A percentile compares a stretch with the other conserved stretches of the same genome.
Evolutionary conservation across 2,797 vertebrate genomes (phyloP).

Genomic region (Hafferia zeledoni): DNA sequence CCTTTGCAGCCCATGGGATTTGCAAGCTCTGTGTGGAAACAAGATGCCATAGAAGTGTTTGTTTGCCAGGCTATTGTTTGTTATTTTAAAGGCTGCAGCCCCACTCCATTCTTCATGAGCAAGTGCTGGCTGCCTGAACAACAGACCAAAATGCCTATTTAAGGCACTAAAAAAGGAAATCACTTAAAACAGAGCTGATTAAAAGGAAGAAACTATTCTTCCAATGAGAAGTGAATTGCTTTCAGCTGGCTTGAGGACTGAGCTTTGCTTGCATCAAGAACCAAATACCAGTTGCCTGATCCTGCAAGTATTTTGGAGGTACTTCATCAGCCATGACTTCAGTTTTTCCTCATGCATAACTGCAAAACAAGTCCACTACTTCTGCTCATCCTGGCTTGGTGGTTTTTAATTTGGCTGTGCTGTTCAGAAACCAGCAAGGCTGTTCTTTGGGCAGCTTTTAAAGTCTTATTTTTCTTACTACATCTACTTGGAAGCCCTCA

Average conservation of each 20-base stretch:
- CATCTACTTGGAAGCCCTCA: not conserved
- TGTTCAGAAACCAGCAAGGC: not conserved
- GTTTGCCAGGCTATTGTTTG: conserved; percentile 56
- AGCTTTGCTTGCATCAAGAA: not conserved
- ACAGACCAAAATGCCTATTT: conserved; percentile 53
- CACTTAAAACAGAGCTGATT: conserved; percentile 54
- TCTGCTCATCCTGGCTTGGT: not conserved
- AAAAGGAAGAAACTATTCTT: conserved; percentile 53
- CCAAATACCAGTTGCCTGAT: conserved; percentile 30
- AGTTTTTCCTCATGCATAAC: not conserved
- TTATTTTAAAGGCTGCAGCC: conserved; percentile 39
- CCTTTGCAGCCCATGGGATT: not conserved
- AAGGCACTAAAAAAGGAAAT: conserved; percentile 60
- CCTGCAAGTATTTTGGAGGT: conserved; percentile 30
- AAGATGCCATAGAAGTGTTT: not conserved
- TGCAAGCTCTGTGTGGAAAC: not conserved
- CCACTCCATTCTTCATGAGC: conserved; percentile 3
- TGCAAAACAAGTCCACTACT: not conserved
- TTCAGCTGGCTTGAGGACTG: conserved; percentile 46
- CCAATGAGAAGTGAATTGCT: conserved; percentile 40
- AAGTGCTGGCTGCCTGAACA: conserved; percentile 27
- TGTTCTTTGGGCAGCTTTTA: not conserved
- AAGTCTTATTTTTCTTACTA: not conserved
- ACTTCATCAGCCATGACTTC: not conserved
- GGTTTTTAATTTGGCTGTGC: not conserved